Evolutionary conservation across 2,113 vertebrate genomes (phyloP).

Genomic region (Mastomys coucha): DNA sequence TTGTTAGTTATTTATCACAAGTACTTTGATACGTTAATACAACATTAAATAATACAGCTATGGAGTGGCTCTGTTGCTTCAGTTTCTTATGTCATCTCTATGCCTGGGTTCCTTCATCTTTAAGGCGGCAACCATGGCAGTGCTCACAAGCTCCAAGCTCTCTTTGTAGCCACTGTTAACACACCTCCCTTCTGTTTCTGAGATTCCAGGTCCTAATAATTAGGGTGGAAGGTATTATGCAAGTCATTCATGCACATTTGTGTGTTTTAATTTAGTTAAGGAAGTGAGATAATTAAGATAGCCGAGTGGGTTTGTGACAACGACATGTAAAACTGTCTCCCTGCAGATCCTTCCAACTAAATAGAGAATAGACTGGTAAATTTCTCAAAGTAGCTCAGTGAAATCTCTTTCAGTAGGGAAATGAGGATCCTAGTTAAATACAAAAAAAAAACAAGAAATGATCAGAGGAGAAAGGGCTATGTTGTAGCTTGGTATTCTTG

Average conservation of each 20-base stretch:
- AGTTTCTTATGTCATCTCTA: neutral
- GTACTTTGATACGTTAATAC: neutral
- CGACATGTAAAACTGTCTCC: slow-evolving; percentile 59
- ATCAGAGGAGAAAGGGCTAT: neutral
- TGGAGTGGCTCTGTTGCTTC: neutral
- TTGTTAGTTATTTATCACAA: neutral
- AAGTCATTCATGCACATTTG: neutral
- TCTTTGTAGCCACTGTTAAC: neutral
- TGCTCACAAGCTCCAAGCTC: rapidly evolving
- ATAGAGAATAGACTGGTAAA: slow-evolving; percentile 23
- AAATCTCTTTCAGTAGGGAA: slow-evolving; percentile 20
- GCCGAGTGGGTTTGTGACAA: slow-evolving; percentile 56
- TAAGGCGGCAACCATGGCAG: neutral
- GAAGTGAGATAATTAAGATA: slow-evolving; percentile 70
- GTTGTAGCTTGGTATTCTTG: neutral
- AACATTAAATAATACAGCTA: neutral
- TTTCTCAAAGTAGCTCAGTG: slow-evolving; percentile 55
- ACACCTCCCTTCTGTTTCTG: neutral
- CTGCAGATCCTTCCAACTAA: slow-evolving; percentile 47
- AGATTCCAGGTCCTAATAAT: neutral
- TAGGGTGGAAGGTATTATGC: neutral
- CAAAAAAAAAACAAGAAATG: slow-evolving; percentile 15
- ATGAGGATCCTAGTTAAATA: slow-evolving; percentile 8
- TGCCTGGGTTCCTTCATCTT: neutral
- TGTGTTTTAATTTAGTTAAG: slow-evolving; percentile 4